phyloP scores from a whole-genome alignment of 2,113 vertebrate genomes.

The Kryptolebias marmoratus region DNA sequence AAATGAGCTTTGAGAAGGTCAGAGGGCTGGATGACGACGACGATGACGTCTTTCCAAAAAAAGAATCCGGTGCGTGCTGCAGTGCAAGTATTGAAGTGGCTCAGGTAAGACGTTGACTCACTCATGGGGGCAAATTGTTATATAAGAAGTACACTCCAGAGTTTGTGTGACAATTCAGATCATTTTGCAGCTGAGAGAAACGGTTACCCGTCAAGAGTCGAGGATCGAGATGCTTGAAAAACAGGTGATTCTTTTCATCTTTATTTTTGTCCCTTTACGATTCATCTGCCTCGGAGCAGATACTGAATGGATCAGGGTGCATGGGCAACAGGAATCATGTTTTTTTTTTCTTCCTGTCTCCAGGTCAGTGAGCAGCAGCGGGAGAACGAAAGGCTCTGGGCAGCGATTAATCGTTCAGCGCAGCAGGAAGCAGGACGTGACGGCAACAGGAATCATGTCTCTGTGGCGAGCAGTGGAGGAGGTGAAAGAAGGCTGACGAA shows the following conservation, averaged over 20 bases:
- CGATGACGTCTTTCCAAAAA: conserved; percentile 71
- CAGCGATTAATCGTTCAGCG: conserved; percentile 62
- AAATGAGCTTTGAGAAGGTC: conserved; percentile 72
- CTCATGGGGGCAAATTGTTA: background rate
- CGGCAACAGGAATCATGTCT: conserved; percentile 54
- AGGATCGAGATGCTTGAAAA: conserved; percentile 80
- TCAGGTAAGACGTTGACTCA: conserved; percentile 63
- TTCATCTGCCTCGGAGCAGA: background rate
- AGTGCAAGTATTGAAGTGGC: conserved; percentile 63
- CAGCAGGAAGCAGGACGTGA: conserved; percentile 45
- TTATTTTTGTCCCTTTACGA: too few relatives aligned
- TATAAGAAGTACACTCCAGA: background rate
- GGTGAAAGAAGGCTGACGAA: conserved; percentile 49
- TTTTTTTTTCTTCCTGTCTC: background rate
- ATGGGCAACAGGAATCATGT: background rate
- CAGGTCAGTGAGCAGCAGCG: conserved; percentile 77
- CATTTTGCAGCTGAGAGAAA: conserved; percentile 76
- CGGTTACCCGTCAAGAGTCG: conserved; percentile 69
- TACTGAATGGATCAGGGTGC: background rate
- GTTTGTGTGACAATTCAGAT: background rate
- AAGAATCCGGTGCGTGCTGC: conserved; percentile 79
- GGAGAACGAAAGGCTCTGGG: conserved; percentile 81
- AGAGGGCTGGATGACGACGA: conserved; percentile 66
- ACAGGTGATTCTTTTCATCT: conserved; percentile 68
- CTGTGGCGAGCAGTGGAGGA: conserved; percentile 47